A percentile compares a stretch with the other conserved stretches of the same genome.
Evolutionary conservation across 2,888 invertebrate genomes (phyloP).

Genomic region (Tenthredo distinguenda): DNA sequence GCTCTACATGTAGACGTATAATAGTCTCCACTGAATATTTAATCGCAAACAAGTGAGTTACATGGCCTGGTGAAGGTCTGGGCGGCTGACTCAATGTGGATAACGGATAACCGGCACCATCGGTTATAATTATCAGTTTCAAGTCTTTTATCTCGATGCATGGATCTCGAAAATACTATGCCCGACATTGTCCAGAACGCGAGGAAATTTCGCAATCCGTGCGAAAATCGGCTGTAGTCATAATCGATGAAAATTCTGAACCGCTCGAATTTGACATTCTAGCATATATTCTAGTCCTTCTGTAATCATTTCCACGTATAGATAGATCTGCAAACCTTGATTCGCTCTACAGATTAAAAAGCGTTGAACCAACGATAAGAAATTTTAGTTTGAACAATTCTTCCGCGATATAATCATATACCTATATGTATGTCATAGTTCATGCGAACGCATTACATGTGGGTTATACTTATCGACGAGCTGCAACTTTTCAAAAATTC

Average conservation of each 20-base stretch:
- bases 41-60: slow-evolving; percentile 43
- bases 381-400: background rate
- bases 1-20: background rate
- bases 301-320: background rate
- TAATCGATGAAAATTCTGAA: background rate
- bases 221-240: slow-evolving; percentile 14
- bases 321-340: background rate
- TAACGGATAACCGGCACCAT: slow-evolving; percentile 19
- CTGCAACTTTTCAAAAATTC: slow-evolving; percentile 26
- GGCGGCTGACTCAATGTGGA: background rate
- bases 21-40: slow-evolving; percentile 28
- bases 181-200: slow-evolving; percentile 9
- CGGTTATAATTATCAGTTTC: slow-evolving; percentile 31
- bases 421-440: background rate
- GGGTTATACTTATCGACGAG: background rate
- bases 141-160: slow-evolving; percentile 28
- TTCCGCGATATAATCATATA: background rate
- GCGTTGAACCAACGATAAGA: background rate
- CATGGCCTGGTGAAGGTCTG: background rate
- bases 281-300: background rate
- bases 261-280: background rate
- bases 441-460: background rate
- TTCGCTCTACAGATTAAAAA: background rate
- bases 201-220: slow-evolving; percentile 32
- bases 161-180: slow-evolving; percentile 37